Evolutionary conservation across 2,113 vertebrate species (phyloP).

Genomic region (Numida meleagris): DNA sequence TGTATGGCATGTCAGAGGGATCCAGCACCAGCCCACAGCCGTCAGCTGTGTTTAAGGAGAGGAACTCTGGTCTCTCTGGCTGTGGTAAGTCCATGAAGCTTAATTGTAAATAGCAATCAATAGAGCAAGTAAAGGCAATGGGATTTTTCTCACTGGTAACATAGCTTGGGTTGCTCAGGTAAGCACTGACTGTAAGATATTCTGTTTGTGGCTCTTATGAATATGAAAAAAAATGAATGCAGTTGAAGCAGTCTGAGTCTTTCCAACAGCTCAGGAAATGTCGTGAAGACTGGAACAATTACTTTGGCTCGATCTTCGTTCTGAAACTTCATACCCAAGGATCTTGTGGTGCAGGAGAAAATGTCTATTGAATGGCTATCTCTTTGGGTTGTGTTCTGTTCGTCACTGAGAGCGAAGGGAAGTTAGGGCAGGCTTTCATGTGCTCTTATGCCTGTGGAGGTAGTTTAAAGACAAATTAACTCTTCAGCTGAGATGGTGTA

Average conservation of each 20-base stretch:
- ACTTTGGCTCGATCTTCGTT: neutral
- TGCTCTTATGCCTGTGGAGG: neutral
- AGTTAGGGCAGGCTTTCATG: fast-evolving
- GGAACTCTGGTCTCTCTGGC: neutral
- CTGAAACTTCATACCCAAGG: neutral
- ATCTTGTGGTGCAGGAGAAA: neutral
- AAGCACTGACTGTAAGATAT: neutral
- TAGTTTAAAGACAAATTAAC: neutral
- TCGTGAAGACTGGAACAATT: neutral
- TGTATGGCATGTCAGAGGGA: neutral
- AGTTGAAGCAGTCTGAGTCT: neutral
- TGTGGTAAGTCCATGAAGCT: neutral
- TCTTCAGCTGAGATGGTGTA: neutral
- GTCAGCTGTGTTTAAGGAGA: neutral
- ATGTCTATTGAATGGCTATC: neutral
- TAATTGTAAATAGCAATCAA: neutral
- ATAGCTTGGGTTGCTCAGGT: neutral
- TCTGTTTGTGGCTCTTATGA: neutral
- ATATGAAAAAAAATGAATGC: neutral
- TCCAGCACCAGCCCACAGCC: neutral
- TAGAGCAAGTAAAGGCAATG: neutral
- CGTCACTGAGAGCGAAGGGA: neutral
- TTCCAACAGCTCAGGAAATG: neutral
- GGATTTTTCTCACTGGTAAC: neutral
- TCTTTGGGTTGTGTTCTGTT: neutral